A percentile compares a stretch with the other conserved stretches of the same genome.
Evolutionary conservation across 2,113 vertebrate species (phyloP).

Genomic region (Neolamprologus sp.): DNA sequence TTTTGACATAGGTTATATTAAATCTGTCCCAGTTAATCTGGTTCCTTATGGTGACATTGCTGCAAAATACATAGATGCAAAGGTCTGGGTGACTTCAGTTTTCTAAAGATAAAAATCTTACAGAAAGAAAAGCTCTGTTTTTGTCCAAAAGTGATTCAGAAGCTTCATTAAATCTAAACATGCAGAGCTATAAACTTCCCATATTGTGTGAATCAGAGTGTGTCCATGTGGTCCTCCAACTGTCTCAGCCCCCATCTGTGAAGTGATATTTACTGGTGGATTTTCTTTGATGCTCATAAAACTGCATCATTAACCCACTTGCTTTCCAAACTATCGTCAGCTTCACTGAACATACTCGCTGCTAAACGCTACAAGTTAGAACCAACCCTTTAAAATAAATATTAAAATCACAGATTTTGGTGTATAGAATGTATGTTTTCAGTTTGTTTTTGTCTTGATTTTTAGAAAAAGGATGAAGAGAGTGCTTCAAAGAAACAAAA

Average conservation of each 20-base stretch:
- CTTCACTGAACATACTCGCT: background rate
- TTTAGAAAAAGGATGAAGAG: background rate
- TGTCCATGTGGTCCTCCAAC: background rate
- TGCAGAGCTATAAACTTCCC: background rate
- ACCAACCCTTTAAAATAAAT: background rate
- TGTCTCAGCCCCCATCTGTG: slow-evolving; percentile 17
- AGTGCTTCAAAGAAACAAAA: background rate
- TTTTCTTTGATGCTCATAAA: slow-evolving; percentile 33
- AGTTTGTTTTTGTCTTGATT: background rate
- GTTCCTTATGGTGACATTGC: background rate
- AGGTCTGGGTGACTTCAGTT: background rate
- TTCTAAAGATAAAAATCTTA: background rate
- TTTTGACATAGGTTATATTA: background rate
- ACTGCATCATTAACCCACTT: slow-evolving; percentile 9
- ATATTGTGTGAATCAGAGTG: slow-evolving; percentile 2
- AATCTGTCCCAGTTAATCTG: background rate
- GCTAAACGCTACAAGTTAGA: background rate
- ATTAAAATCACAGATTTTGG: background rate
- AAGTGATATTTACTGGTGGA: background rate
- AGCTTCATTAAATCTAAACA: background rate
- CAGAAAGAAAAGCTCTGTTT: background rate
- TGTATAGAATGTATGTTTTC: background rate
- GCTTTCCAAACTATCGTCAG: background rate
- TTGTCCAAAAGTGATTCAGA: background rate
- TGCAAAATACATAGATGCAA: background rate